Percentiles rank a stretch among this genome's conserved stretches.
These are phyloP conservation scores for Esox masquinongy DNA, from an alignment of 2,797 vertebrate genomes.

Conservation along the genomic window DNA sequence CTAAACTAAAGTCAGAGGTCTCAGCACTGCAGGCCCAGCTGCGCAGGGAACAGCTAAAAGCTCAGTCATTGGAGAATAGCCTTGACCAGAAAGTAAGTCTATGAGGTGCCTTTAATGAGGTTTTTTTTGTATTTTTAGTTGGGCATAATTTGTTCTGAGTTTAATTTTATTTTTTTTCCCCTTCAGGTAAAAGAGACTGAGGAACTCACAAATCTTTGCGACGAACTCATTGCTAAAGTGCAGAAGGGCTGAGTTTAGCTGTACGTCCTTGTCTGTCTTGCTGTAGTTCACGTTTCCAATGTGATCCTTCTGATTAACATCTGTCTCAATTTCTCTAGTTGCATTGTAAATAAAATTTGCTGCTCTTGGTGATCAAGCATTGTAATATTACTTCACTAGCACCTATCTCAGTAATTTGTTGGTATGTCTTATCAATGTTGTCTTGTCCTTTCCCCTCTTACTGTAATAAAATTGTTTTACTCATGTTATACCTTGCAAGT, in stretches of 20 bases:
- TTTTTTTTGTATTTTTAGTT: background rate
- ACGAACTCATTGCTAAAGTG: slow-evolving; percentile 89
- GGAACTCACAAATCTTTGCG: slow-evolving; percentile 91
- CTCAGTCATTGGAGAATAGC: slow-evolving; percentile 84
- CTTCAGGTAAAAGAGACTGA: slow-evolving; percentile 86
- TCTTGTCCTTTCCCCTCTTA: slow-evolving; percentile 36
- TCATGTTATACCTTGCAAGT: background rate
- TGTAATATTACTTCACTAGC: background rate
- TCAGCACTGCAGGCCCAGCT: slow-evolving; percentile 81
- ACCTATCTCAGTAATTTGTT: background rate
- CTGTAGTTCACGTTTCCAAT: slow-evolving; percentile 16
- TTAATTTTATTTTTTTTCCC: background rate
- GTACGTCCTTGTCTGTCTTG: slow-evolving; percentile 28
- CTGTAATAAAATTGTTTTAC: slow-evolving; percentile 31
- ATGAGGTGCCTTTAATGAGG: background rate
- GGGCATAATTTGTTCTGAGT: background rate
- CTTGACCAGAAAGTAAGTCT: slow-evolving; percentile 88
- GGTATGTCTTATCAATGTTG: background rate
- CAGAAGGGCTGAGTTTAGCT: slow-evolving; percentile 62
- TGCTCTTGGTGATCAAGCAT: background rate
- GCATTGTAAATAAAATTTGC: slow-evolving; percentile 11
- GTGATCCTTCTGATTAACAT: background rate
- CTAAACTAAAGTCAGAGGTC: slow-evolving; percentile 78
- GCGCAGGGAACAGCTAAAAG: slow-evolving; percentile 87
- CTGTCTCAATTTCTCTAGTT: background rate